phyloP scores from a whole-genome alignment of 2,113 vertebrate genomes.

The Leucoraja erinaceus region DNA sequence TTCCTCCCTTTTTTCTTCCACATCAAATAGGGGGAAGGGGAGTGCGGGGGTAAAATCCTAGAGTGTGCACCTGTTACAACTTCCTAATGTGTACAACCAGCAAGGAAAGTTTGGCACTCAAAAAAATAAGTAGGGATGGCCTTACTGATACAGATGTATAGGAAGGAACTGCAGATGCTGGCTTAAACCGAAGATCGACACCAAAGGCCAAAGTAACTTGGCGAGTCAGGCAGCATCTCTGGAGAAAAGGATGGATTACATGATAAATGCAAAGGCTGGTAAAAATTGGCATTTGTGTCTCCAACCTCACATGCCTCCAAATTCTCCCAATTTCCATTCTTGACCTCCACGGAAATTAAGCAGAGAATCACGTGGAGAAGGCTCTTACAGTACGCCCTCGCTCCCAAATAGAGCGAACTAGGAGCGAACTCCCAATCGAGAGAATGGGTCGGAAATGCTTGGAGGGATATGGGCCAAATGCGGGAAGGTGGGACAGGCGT shows the following conservation, averaged over 20 bases:
- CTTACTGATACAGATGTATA: background rate
- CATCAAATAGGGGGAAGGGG: background rate
- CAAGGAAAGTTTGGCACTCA: background rate
- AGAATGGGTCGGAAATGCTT: too few relatives aligned
- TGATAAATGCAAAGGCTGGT: background rate
- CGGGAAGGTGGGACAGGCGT: too few relatives aligned
- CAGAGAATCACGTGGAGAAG: background rate
- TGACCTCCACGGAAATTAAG: background rate
- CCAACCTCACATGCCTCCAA: background rate
- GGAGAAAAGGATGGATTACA: background rate
- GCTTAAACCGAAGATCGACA: too few relatives aligned
- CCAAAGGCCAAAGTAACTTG: too few relatives aligned
- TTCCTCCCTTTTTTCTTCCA: constrained; percentile 16
- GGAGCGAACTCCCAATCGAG: too few relatives aligned
- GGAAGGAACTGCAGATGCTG: too few relatives aligned
- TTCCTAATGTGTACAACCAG: background rate
- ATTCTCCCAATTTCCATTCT: background rate
- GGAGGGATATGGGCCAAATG: too few relatives aligned
- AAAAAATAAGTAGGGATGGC: background rate
- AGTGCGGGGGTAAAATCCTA: too few relatives aligned
- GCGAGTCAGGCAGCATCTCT: too few relatives aligned
- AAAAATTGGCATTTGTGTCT: background rate
- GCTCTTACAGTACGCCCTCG: background rate
- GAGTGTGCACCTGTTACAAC: background rate
- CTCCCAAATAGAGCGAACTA: too few relatives aligned